Evolutionary conservation across 2,888 invertebrate genomes (phyloP).

Genomic region (Uropetala carovei): DNA sequence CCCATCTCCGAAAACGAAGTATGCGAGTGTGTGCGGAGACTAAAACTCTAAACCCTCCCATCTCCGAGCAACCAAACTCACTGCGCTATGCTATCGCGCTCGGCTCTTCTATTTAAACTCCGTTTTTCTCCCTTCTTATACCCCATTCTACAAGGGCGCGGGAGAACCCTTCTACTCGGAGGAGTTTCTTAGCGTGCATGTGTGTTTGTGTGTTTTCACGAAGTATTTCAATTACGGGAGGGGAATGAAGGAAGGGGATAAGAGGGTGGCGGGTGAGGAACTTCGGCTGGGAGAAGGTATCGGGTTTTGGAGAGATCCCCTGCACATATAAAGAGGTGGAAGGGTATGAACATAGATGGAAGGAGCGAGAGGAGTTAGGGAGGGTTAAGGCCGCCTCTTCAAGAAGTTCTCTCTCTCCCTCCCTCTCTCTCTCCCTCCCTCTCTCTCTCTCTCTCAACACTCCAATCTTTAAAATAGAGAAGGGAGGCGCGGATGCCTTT

Average conservation of each 20-base stretch:
- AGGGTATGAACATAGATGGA: too few relatives aligned
- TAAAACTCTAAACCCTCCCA: too few relatives aligned
- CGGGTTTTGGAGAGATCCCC: too few relatives aligned
- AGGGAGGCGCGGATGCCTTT: not conserved
- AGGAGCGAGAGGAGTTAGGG: too few relatives aligned
- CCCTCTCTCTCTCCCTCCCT: not conserved
- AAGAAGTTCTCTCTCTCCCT: too few relatives aligned
- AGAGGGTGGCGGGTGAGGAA: not conserved
- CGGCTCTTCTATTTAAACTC: not conserved
- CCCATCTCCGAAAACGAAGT: too few relatives aligned
- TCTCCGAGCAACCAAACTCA: too few relatives aligned
- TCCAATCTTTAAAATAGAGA: not conserved
- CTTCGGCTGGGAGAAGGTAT: not conserved
- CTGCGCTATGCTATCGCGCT: too few relatives aligned
- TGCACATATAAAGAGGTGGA: too few relatives aligned
- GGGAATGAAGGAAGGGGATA: too few relatives aligned
- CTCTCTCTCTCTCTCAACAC: not conserved
- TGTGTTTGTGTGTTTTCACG: not conserved
- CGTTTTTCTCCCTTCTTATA: not conserved
- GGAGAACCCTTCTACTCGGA: not conserved
- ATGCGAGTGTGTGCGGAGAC: too few relatives aligned
- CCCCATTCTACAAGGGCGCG: not conserved
- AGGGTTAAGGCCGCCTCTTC: too few relatives aligned
- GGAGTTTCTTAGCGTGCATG: not conserved
- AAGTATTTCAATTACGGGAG: conserved; percentile 16